Evolutionary conservation across 2,888 invertebrate species (phyloP), one percentile per base, ranked within the genome.

Genomic region (Rhamnusium bicolor): DNA sequence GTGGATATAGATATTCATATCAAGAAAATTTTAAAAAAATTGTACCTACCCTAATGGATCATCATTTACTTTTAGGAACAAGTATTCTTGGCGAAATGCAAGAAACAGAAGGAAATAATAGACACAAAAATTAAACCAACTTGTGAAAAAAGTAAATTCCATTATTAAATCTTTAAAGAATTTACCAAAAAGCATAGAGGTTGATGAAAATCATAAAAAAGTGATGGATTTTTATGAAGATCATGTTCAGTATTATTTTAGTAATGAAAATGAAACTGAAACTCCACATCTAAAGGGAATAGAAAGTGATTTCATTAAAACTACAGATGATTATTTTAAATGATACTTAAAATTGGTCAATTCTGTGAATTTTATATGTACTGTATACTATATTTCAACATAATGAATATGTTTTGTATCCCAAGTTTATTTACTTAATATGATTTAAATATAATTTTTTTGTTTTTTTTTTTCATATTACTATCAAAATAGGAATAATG

Each of bases 51-150:
- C n/a, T n/a, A n/a, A n/a, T n/a, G n/a, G n/a, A n/a, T n/a, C n/a
- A n/a, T n/a, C n/a, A n/a, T n/a, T n/a, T n/a, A n/a, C 2, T 76
- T 77, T 56, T 54, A 77, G 77, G 77, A 75, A 69, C 73, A 67
- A 69, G 66, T 77, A 16, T 75, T 72, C 49, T 18, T 75, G 6
- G 75, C 74, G 3, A 74, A 69, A 67, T 73, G 73, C 8, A 66
- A 70, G 63, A 70, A 74, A 14, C 49, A 71, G 63, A 77, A 75
- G 49, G 66, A 77, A 49, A 19, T 65, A 4, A 73, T 67, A 16
- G 69, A 75, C 4, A 68, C 46, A 8, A 21, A 14, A 14, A n/a
- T 75, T n/a, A 54, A 70, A 16, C 72, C 74, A 4, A 51, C 68
- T 5, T 61, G 71, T 69, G 54, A 69, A 3, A n/a, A 72, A 72